phyloP scores from a whole-genome alignment of 2,797 vertebrate genomes.

The Cirrhinus molitorella region DNA sequence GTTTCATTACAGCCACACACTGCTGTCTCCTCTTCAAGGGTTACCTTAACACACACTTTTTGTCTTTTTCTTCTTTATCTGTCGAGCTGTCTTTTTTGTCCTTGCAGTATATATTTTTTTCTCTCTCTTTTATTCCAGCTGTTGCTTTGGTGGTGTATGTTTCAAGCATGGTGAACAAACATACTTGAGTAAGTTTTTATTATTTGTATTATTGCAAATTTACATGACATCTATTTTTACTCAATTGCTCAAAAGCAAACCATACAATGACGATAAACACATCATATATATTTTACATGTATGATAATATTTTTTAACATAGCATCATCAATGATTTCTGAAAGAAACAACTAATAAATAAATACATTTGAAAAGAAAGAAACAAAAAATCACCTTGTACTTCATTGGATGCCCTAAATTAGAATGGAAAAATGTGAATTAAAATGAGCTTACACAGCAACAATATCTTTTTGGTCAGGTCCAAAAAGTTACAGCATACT shows the following conservation, averaged over 20 bases:
- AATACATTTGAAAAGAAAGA: too few relatives aligned
- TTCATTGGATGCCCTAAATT: neutral
- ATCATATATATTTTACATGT: neutral
- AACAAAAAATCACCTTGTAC: neutral
- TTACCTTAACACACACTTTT: slow-evolving; percentile 42
- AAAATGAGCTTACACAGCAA: neutral
- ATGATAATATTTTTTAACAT: neutral
- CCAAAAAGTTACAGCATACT: neutral
- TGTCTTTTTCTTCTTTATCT: slow-evolving; percentile 1
- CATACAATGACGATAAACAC: neutral
- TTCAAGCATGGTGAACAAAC: slow-evolving; percentile 59
- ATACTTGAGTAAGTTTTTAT: slow-evolving; percentile 47
- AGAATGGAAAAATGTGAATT: neutral
- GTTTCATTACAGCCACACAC: slow-evolving; percentile 68
- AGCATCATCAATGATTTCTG: neutral
- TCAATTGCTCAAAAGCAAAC: neutral
- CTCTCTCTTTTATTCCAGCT: slow-evolving; percentile 7
- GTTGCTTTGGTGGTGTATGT: slow-evolving; percentile 60
- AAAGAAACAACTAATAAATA: too few relatives aligned
- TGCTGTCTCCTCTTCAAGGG: slow-evolving; percentile 52
- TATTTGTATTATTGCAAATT: slow-evolving; percentile 20
- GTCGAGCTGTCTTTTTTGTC: neutral
- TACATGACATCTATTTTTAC: neutral
- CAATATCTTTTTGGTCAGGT: neutral
- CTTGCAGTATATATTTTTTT: neutral